Evolutionary conservation across 2,113 vertebrate genomes (phyloP).

Genomic region (Atherinomorus stipes): DNA sequence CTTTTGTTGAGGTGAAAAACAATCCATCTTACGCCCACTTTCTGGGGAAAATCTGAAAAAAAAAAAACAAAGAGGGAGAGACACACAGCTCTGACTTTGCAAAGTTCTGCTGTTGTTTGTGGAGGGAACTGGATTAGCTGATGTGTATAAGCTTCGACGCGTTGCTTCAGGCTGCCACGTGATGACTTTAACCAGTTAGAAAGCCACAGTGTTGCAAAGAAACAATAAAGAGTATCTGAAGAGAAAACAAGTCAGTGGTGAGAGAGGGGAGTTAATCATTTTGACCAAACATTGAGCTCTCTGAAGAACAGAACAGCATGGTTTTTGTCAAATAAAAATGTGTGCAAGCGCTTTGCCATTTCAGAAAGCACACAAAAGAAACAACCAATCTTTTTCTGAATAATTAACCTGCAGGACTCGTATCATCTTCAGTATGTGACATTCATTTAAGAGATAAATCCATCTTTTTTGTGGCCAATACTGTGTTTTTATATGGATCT

Average conservation of each 20-base stretch:
- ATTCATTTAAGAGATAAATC: constrained; percentile 38
- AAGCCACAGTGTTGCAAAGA: constrained; percentile 32
- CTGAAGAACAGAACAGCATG: background rate
- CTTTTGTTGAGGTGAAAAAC: constrained; percentile 60
- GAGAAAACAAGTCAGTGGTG: constrained; percentile 19
- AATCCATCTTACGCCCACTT: constrained; percentile 41
- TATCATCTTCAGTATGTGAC: constrained; percentile 9
- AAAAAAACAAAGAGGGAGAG: background rate
- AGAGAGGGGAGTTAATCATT: constrained; percentile 47
- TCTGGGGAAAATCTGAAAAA: background rate
- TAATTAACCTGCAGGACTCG: constrained; percentile 6
- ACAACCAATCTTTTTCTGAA: background rate
- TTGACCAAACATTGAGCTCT: constrained; percentile 38
- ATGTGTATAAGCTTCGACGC: constrained; percentile 61
- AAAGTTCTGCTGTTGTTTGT: constrained; percentile 18
- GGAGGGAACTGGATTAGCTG: constrained; percentile 68
- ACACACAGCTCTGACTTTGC: constrained; percentile 25
- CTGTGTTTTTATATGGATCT: constrained; percentile 33
- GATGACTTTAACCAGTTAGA: constrained; percentile 62
- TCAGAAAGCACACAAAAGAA: constrained; percentile 1
- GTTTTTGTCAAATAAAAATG: constrained; percentile 33
- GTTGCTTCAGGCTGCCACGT: constrained; percentile 48
- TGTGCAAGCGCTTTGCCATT: background rate
- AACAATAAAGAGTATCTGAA: constrained; percentile 59
- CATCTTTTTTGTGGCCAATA: constrained; percentile 7